Evolutionary conservation across 2,888 invertebrate species (phyloP).

Genomic region (Pristionchus japonicus): DNA sequence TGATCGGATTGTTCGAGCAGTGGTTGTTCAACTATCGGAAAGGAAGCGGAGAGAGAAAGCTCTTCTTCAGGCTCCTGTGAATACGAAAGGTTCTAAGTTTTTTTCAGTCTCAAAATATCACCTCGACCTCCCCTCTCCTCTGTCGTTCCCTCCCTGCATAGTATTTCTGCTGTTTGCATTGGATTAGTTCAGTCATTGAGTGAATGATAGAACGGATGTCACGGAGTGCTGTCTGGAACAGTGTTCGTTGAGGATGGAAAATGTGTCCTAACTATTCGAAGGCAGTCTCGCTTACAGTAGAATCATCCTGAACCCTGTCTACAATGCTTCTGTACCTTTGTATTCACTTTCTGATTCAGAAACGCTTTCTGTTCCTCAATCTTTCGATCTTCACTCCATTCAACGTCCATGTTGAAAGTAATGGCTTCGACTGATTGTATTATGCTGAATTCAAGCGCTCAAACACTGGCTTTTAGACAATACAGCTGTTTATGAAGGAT

Average conservation of each 20-base stretch:
- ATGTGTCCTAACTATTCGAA: too few relatives aligned
- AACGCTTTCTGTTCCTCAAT: background rate
- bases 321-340: background rate
- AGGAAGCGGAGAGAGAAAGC: too few relatives aligned
- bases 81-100: background rate
- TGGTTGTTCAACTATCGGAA: too few relatives aligned
- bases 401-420: background rate
- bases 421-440: background rate
- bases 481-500: too few relatives aligned
- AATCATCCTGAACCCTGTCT: too few relatives aligned
- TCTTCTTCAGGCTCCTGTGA: background rate
- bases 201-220: background rate
- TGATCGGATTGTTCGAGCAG: too few relatives aligned
- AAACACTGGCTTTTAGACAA: too few relatives aligned
- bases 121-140: background rate
- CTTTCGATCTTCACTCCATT: background rate
- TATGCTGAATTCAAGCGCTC: background rate
- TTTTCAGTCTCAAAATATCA: background rate
- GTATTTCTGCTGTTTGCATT: background rate
- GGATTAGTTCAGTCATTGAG: background rate
- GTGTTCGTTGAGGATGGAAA: too few relatives aligned
- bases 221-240: background rate
- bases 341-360: background rate
- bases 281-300: too few relatives aligned
- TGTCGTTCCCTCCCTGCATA: background rate